Conservation (phyloP, 2,797 vertebrate species). For the Apodemus agrarius region DNA sequence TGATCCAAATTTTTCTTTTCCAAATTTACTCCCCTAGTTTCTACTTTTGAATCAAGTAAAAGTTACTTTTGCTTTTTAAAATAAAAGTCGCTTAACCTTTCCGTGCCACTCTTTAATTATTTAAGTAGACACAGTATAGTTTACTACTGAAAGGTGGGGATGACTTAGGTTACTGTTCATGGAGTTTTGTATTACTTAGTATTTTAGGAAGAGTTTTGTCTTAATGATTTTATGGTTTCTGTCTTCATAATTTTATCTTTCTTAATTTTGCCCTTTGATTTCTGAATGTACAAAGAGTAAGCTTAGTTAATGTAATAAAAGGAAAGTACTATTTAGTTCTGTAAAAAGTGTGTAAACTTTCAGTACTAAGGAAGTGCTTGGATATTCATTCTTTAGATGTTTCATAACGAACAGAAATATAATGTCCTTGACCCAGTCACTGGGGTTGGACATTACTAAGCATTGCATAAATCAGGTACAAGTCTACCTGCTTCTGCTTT, state of each 20-base stretch:
- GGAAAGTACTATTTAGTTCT: background rate
- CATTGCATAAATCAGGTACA: background rate
- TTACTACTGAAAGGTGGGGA: constrained; percentile 52
- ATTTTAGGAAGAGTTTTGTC: constrained; percentile 37
- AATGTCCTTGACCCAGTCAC: background rate
- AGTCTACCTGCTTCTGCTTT: background rate
- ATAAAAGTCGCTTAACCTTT: constrained; percentile 22
- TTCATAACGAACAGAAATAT: background rate
- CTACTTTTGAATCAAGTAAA: constrained; percentile 22
- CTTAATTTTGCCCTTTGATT: constrained; percentile 47
- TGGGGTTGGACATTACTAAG: constrained; percentile 13
- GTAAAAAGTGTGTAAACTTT: background rate
- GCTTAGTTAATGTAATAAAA: background rate
- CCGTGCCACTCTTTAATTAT: constrained; percentile 54
- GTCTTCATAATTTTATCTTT: constrained; percentile 49
- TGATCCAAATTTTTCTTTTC: background rate
- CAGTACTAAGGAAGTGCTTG: background rate
- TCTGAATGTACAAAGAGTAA: background rate
- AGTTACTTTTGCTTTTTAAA: constrained; percentile 41
- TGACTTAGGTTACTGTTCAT: constrained; percentile 47
- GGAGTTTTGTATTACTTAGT: constrained; percentile 63
- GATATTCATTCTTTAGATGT: background rate
- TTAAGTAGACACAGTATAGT: constrained; percentile 56
- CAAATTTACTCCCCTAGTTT: constrained; percentile 19
- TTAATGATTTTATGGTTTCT: constrained; percentile 26